A percentile compares a stretch with the other conserved stretches of the same genome.
These are phyloP conservation scores for Leucoraja erinaceus DNA, from an alignment of 2,113 vertebrate species.

Conservation along the genomic window DNA sequence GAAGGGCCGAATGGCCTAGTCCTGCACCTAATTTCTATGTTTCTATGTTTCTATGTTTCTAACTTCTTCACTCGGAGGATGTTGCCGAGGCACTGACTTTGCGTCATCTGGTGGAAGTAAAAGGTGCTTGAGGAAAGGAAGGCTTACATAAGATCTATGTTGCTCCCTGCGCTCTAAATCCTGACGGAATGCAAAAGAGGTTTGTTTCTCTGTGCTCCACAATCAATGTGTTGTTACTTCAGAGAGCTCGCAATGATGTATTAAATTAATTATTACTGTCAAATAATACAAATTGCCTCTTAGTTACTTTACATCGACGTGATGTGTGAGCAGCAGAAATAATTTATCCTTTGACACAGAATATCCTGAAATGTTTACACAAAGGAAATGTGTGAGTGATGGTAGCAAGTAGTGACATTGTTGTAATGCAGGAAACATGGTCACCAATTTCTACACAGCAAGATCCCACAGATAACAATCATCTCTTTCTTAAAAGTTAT, in stretches of 20 bases:
- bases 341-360: not conserved
- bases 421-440: not conserved
- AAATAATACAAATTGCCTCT: constrained; percentile 16
- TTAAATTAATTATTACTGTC: constrained; percentile 28
- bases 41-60: too few relatives aligned
- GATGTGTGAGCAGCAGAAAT: not conserved
- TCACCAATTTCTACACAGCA: not conserved
- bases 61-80: too few relatives aligned
- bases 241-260: not conserved
- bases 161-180: not conserved
- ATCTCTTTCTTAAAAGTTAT: not conserved
- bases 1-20: too few relatives aligned
- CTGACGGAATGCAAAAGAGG: too few relatives aligned
- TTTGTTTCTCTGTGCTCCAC: not conserved
- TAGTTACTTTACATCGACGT: constrained; percentile 2
- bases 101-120: too few relatives aligned
- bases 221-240: not conserved
- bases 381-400: not conserved
- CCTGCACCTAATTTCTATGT: too few relatives aligned
- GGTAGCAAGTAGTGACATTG: not conserved
- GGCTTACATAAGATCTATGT: too few relatives aligned
- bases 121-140: too few relatives aligned
- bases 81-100: too few relatives aligned
- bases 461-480: not conserved
- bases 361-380: not conserved